These are phyloP conservation scores for Piaya cayana DNA, from an alignment of 2,113 vertebrate species.

Conservation along the genomic window DNA sequence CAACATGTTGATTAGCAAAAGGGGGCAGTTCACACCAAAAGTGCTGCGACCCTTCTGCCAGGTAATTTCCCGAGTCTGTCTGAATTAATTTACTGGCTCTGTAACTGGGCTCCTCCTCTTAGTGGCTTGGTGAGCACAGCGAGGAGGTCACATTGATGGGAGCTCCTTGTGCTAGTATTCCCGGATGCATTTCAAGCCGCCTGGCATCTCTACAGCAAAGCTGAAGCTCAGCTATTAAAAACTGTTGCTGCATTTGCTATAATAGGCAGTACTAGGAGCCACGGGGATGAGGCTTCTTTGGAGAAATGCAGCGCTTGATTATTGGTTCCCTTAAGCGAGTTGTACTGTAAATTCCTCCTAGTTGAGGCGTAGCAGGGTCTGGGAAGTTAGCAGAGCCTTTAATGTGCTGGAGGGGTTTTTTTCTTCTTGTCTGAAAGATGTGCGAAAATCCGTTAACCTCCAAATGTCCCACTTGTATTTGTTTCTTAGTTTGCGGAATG, in stretches of 20 bases:
- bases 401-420: background rate
- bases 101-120: background rate
- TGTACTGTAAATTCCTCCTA: background rate
- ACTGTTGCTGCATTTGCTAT: background rate
- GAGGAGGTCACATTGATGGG: background rate
- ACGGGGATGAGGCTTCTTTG: background rate
- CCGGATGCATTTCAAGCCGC: rapidly evolving
- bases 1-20: background rate
- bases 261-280: background rate
- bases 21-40: background rate
- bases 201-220: background rate
- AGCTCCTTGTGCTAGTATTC: background rate
- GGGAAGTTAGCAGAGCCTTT: background rate
- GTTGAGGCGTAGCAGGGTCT: background rate
- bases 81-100: background rate
- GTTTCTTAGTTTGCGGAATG: constrained; percentile 61
- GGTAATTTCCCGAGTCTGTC: background rate
- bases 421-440: constrained; percentile 1
- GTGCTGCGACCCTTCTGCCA: background rate
- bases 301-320: background rate
- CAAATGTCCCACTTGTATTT: constrained; percentile 62
- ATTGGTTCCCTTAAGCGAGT: background rate
- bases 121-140: rapidly evolving
- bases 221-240: background rate
- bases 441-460: constrained; percentile 49